Percentiles rank a stretch among this genome's conserved stretches.
Evolutionary conservation across 2,888 invertebrate genomes (phyloP).

Genomic region (Aspidiotus destructor): DNA sequence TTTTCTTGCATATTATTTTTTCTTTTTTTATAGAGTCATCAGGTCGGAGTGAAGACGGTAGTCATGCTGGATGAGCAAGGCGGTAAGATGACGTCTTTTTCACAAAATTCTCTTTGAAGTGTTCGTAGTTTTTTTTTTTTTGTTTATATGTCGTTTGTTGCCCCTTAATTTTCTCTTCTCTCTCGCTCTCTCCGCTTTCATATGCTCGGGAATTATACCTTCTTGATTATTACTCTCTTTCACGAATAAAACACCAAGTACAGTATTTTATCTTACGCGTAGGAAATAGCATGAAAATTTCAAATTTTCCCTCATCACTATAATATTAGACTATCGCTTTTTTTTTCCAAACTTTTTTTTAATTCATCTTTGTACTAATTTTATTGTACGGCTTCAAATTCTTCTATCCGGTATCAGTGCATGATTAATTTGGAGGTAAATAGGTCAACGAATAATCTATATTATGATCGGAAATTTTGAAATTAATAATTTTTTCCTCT

Average conservation of each 20-base stretch:
- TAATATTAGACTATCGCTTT: no score
- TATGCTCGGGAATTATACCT: not conserved
- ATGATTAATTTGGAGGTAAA: constrained; percentile 14
- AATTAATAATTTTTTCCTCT: not conserved
- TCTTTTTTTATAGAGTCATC: constrained; percentile 75
- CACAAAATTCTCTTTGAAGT: constrained; percentile 6
- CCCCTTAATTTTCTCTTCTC: not conserved
- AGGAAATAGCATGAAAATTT: no score
- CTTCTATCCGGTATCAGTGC: not conserved
- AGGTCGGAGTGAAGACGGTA: constrained; percentile 98
- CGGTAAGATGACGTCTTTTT: constrained; percentile 62
- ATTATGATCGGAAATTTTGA: not conserved
- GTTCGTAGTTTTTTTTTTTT: not conserved
- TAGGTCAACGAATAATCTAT: not conserved
- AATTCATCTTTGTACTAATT: no score
- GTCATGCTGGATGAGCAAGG: constrained; percentile 99
- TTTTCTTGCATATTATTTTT: constrained; percentile 39
- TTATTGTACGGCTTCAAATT: not conserved
- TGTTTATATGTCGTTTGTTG: no score
- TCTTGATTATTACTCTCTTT: not conserved
- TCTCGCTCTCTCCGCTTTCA: not conserved
- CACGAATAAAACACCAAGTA: no score
- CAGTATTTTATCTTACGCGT: no score
- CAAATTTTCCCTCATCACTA: no score
- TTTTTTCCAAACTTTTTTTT: no score